These are phyloP conservation scores for Phalacrocorax aristotelis DNA, from an alignment of 2,113 vertebrate genomes.

Conservation along the genomic window DNA sequence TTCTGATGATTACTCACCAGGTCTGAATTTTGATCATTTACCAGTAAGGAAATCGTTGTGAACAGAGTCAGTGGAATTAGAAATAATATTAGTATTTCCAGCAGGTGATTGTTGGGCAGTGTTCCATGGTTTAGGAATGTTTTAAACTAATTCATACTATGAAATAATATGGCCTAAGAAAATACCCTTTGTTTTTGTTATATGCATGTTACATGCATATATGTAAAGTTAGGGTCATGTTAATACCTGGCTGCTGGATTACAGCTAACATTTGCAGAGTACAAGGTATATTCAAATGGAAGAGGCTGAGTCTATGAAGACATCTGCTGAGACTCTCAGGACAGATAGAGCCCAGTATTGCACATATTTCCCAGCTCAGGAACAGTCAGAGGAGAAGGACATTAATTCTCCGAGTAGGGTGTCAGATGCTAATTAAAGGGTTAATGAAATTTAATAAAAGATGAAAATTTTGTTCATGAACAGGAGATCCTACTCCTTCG, in stretches of 20 bases:
- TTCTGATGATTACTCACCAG: background rate
- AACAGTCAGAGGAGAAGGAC: background rate
- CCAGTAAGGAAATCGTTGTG: background rate
- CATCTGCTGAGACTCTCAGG: background rate
- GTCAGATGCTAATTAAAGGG: background rate
- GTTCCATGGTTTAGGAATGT: background rate
- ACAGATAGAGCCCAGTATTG: background rate
- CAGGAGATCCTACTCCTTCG: background rate
- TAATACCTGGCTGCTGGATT: background rate
- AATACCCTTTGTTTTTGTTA: background rate
- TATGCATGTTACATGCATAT: background rate
- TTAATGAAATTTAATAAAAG: background rate
- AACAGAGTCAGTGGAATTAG: background rate
- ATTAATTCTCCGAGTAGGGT: background rate
- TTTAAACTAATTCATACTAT: background rate
- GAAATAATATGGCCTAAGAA: background rate
- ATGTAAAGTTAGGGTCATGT: background rate
- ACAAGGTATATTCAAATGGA: background rate
- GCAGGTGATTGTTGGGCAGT: background rate
- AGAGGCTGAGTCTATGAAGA: background rate
- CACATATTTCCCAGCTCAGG: background rate
- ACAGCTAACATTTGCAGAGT: background rate
- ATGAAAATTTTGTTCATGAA: background rate
- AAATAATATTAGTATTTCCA: background rate
- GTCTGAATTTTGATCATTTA: background rate